These are phyloP conservation scores for Melinaea menophilus DNA, from an alignment of 2,888 invertebrate genomes.

Conservation along the genomic window DNA sequence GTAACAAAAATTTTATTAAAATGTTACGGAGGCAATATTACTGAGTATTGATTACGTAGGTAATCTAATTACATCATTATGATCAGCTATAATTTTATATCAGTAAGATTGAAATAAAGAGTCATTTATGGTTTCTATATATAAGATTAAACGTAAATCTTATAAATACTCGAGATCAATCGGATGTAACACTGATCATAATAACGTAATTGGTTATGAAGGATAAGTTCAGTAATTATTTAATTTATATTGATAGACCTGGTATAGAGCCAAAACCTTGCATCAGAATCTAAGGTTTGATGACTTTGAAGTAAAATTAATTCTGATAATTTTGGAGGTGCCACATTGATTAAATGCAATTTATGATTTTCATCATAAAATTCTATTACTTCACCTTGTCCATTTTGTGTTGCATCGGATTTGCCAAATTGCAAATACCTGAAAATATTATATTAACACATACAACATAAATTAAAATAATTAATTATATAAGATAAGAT, in stretches of 20 bases:
- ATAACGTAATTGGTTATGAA: no score
- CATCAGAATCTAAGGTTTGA: neutral
- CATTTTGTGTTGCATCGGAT: neutral
- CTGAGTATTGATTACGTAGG: no score
- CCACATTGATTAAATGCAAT: conserved; percentile 17
- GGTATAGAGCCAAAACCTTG: conserved; percentile 20
- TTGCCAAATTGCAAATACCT: conserved; percentile 6
- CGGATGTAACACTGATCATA: no score
- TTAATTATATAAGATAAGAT: neutral
- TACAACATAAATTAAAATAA: no score
- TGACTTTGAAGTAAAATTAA: conserved; percentile 7
- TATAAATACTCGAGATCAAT: no score
- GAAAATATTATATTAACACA: neutral
- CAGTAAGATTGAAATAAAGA: no score
- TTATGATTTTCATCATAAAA: conserved; percentile 15
- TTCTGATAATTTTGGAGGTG: conserved; percentile 4
- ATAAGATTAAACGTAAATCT: no score
- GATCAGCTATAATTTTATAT: no score
- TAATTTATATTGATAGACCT: conserved; percentile 2
- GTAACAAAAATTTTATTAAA: neutral
- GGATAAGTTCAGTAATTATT: neutral
- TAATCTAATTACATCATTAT: no score
- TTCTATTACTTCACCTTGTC: conserved; percentile 3
- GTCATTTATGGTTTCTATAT: no score
- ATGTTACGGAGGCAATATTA: no score